These are phyloP conservation scores for Alcedo quadribrachys DNA, from an alignment of 2,797 vertebrate genomes.

Conservation along the genomic window DNA sequence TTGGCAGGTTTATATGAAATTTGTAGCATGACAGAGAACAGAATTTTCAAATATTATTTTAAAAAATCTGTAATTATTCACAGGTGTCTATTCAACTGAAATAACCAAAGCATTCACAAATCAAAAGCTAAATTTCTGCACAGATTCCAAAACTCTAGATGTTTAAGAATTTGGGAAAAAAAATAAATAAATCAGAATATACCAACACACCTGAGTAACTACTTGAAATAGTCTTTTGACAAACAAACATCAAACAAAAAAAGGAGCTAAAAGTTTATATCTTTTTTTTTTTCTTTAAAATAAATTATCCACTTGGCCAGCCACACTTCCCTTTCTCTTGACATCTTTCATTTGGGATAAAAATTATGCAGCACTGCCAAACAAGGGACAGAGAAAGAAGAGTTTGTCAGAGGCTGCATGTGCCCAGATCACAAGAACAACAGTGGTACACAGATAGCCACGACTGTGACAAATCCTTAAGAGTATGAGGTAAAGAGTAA, in stretches of 20 bases:
- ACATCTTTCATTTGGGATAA: neutral
- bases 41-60: neutral
- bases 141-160: neutral
- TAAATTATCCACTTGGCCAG: neutral
- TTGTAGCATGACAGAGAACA: neutral
- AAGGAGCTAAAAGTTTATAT: neutral
- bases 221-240: neutral
- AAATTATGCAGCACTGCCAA: neutral
- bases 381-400: neutral
- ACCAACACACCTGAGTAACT: neutral
- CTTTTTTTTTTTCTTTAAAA: neutral
- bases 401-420: neutral
- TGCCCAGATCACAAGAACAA: neutral
- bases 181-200: neutral
- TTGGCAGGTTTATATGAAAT: neutral
- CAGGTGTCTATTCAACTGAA: neutral
- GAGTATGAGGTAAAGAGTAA: neutral
- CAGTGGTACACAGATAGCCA: fast-evolving
- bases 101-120: neutral
- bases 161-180: neutral
- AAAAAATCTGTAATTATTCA: neutral
- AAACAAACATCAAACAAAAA: neutral
- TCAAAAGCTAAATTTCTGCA: neutral
- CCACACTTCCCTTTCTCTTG: neutral
- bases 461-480: neutral